Percentiles rank a stretch among this genome's conserved stretches.
Conservation (phyloP, 2,888 invertebrate genomes). For the Meghimatium bilineatum region DNA sequence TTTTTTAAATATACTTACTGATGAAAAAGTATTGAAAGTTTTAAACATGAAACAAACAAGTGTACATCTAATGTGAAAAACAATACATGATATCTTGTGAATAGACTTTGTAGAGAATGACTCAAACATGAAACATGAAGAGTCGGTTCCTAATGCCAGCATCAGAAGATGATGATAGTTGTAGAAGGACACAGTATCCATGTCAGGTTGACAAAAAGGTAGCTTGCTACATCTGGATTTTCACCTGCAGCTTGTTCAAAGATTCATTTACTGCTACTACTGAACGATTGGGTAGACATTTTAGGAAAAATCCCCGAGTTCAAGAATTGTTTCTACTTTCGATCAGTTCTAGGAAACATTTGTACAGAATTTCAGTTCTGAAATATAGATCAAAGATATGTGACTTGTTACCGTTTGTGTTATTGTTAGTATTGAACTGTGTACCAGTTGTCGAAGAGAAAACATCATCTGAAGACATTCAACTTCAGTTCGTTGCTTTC, state of each 20-base stretch:
- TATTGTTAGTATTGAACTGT: neutral
- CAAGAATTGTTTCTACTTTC: neutral
- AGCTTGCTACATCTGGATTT: neutral
- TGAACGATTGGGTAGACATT: neutral
- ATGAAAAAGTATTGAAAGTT: too few relatives aligned
- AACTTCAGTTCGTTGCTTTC: neutral
- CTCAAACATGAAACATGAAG: constrained; percentile 28
- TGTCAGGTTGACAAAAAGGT: neutral
- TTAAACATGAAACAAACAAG: too few relatives aligned
- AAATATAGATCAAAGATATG: neutral
- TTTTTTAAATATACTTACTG: too few relatives aligned
- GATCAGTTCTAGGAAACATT: neutral
- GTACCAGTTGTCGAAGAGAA: neutral
- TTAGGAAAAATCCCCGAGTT: neutral
- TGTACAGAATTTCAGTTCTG: neutral
- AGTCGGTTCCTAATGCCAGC: neutral
- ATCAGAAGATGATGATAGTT: neutral
- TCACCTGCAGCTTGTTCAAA: neutral
- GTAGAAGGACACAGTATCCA: neutral
- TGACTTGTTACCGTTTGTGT: neutral
- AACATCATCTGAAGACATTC: neutral
- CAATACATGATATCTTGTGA: too few relatives aligned
- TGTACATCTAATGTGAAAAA: too few relatives aligned
- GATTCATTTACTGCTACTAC: neutral
- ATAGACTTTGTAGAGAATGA: neutral